Evolutionary conservation across 2,888 invertebrate species (phyloP).

Genomic region (Volucella inflata): DNA sequence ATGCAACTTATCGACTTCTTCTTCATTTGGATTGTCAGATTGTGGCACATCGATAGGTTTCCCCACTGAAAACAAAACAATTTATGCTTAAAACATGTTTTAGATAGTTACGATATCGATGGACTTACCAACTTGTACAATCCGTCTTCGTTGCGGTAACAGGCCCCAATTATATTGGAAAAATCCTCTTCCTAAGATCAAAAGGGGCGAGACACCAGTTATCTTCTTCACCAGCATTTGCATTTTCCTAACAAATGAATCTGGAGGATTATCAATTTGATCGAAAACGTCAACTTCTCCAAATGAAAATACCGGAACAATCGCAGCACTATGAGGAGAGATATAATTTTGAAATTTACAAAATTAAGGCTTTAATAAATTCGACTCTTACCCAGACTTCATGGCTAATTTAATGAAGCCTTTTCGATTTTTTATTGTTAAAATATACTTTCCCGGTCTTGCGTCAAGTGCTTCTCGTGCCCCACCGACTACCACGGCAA

Average conservation of each 20-base stretch:
- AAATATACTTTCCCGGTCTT: slow-evolving; percentile 89
- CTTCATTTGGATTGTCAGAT: slow-evolving; percentile 88
- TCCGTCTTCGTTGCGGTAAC: slow-evolving; percentile 91
- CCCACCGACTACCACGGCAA: slow-evolving; percentile 93
- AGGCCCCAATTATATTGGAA: slow-evolving; percentile 96
- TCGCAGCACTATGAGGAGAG: slow-evolving; percentile 86
- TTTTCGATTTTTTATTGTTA: slow-evolving; percentile 91
- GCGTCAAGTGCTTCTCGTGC: slow-evolving; percentile 94
- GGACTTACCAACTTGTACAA: slow-evolving; percentile 93
- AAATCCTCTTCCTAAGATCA: slow-evolving; percentile 92
- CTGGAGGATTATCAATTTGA: slow-evolving; percentile 90
- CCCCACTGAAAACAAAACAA: slow-evolving; percentile 89
- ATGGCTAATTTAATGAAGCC: slow-evolving; percentile 91
- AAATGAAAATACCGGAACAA: slow-evolving; percentile 95
- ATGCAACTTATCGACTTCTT: slow-evolving; percentile 91
- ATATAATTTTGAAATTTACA: background rate
- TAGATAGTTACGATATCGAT: background rate
- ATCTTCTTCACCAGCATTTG: slow-evolving; percentile 88
- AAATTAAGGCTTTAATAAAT: background rate
- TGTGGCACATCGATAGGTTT: slow-evolving; percentile 91
- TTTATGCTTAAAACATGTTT: background rate
- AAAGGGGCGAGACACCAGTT: slow-evolving; percentile 90
- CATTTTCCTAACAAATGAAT: slow-evolving; percentile 86
- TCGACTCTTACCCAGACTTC: slow-evolving; percentile 87
- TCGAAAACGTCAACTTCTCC: slow-evolving; percentile 95